Evolutionary conservation across 2,888 invertebrate genomes (phyloP).

Genomic region (Syrphus vitripennis): DNA sequence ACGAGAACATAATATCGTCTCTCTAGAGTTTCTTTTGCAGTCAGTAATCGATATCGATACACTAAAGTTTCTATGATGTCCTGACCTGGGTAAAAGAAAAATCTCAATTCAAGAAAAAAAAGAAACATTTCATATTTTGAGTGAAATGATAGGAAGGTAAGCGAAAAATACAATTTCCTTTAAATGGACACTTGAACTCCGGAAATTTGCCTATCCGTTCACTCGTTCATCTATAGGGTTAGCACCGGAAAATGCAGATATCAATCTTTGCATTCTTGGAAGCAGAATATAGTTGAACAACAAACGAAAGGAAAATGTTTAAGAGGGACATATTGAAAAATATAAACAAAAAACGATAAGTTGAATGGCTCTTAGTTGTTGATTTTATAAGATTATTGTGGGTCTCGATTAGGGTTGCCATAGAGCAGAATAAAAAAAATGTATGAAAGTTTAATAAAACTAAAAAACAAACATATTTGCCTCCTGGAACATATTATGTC

Average conservation of each 20-base stretch:
- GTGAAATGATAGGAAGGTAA: conserved; percentile 5
- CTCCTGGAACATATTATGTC: too few relatives aligned
- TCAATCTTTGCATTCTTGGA: conserved; percentile 28
- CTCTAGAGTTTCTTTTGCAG: neutral
- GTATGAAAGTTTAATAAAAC: too few relatives aligned
- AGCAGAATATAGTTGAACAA: neutral
- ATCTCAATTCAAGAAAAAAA: neutral
- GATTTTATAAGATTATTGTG: conserved; percentile 45
- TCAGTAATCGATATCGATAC: neutral
- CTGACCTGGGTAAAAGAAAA: neutral
- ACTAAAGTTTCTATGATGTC: neutral
- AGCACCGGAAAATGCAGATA: conserved; percentile 60
- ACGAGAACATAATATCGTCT: neutral
- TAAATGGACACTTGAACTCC: conserved; percentile 58
- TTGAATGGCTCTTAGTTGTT: conserved; percentile 15
- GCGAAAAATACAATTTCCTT: conserved; percentile 60
- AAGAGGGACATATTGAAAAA: neutral
- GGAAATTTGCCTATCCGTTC: conserved; percentile 68
- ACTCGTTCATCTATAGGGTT: conserved; percentile 59
- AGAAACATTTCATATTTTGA: neutral
- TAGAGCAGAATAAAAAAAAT: too few relatives aligned
- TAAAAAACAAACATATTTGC: too few relatives aligned
- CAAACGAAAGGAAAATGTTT: neutral
- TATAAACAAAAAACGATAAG: neutral
- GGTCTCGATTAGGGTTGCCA: neutral